A percentile compares a stretch with the other conserved stretches of the same genome.
These are phyloP conservation scores for Aphaenogaster floridana DNA, from an alignment of 1,140 invertebrate species.

Conservation along the genomic window DNA sequence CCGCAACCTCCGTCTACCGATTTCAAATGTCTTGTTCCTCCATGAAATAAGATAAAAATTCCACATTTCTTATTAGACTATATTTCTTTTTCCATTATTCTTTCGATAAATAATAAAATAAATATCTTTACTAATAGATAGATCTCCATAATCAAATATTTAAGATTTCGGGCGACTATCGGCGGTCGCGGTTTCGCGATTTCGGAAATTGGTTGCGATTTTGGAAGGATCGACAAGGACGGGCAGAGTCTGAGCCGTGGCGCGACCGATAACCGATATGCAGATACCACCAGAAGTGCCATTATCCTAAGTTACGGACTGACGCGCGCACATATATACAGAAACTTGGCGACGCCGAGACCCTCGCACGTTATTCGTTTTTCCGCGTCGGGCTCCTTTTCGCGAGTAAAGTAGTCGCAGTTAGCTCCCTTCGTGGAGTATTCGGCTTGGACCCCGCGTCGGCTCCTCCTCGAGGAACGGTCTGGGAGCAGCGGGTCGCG, in stretches of 20 bases:
- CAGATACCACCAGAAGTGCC: conserved; percentile 76
- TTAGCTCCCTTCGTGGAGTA: conserved; percentile 67
- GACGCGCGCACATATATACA: conserved; percentile 70
- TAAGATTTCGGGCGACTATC: neutral
- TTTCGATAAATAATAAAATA: neutral
- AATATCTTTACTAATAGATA: neutral
- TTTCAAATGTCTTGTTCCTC: neutral
- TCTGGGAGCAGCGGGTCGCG: neutral
- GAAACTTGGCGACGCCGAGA: conserved; percentile 79
- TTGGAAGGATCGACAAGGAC: conserved; percentile 27
- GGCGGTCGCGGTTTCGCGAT: neutral
- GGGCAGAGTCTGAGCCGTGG: conserved; percentile 45
- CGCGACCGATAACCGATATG: conserved; percentile 77
- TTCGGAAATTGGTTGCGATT: conserved; percentile 60
- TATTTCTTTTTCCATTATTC: neutral
- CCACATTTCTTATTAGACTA: neutral
- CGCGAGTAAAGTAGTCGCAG: conserved; percentile 80
- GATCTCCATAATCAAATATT: neutral
- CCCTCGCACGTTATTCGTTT: conserved; percentile 37
- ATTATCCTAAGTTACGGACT: conserved; percentile 84
- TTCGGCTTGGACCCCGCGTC: conserved; percentile 6
- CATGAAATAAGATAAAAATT: neutral
- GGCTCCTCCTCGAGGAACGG: neutral
- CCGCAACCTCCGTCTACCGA: neutral
- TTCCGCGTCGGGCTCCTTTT: conserved; percentile 34